Base-by-base conservation (phyloP, 2,797 vertebrate genomes). In the Pempheris klunzingeri region DNA sequence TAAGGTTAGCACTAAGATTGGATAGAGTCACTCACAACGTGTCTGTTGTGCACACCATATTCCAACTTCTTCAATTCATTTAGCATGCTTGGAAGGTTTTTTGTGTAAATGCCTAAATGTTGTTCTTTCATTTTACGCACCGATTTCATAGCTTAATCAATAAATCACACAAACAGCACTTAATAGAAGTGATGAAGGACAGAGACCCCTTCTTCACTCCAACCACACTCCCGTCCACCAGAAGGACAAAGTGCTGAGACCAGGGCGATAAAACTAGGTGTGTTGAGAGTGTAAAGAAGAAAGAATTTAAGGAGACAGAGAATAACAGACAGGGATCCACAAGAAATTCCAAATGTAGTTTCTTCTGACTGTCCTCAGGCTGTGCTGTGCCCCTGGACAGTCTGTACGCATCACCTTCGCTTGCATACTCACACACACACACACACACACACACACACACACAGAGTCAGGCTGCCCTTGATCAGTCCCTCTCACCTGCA, bases 371-470 rank as follows among this genome's bases (percentile, higher is more conserved):
- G 71, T 36, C 75, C 82, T 66, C 13, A 9, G 68, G 81, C 79
- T 47, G 49, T 38, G 46, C 75, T 39, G 0, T 2, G 39, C 84
- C 41, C 69, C 53, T 54, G 82, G 84, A 81, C 68, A 65, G 55
- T 60, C 66, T 75, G 78, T 73, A 58, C 83, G 77, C 65, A 75
- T 73, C 71, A 83, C 77, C 65, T 74, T 66, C 57, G 49, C n/a
- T n/a, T n/a, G n/a, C n/a, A n/a, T 55, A 39, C 30, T n/a, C 28
- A 15, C 47, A 44, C 18, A 11, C 12, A 10, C 18, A 9, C 57
- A 44, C 39, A 18, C 47, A 20, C 10, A 44, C 22, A 65, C 55
- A 38, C 18, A 57, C 32, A 49, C 30, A 57, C 20, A 53, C 50
- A 67, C 55, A 70, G 2, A 5, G 14, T 34, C 47, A 46, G 8